These are phyloP conservation scores for Strongylocentrotus purpuratus DNA, from an alignment of 35 echinoderm and acorn worm species.

Conservation along the genomic window DNA sequence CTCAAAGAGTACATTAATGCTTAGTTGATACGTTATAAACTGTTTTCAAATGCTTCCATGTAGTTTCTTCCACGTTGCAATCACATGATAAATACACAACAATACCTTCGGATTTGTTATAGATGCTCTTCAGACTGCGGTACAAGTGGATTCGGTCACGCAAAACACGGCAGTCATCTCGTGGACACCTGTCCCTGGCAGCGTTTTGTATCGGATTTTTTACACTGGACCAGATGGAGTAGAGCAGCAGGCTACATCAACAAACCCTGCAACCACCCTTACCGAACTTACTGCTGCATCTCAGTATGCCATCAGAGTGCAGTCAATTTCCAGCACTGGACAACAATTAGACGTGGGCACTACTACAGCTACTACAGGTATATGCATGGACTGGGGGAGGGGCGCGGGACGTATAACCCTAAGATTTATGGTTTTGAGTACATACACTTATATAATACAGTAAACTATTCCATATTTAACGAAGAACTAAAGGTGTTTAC, in stretches of 20 bases:
- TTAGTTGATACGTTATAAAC: no score
- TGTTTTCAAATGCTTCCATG: no score
- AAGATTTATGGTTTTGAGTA: no score
- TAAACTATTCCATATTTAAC: no score
- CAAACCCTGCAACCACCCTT: not conserved
- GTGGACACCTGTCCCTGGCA: not conserved
- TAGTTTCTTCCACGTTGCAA: no score
- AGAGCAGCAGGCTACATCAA: not conserved
- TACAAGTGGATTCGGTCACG: not conserved
- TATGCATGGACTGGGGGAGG: not conserved
- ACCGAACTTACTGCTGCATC: not conserved
- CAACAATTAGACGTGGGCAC: not conserved
- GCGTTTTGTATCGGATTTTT: not conserved
- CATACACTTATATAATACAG: no score
- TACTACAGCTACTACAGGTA: slow-evolving; percentile 5
- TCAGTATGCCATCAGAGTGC: not conserved
- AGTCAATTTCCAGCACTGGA: not conserved
- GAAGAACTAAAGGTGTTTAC: no score
- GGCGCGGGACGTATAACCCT: no score
- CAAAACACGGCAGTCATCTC: not conserved
- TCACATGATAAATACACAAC: no score
- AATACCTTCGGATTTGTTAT: not conserved
- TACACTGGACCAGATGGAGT: slow-evolving; percentile 13
- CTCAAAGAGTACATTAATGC: no score
- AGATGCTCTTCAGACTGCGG: not conserved